Conservation (phyloP, 53 echinoderm and acorn worm genomes). For the Mesocentrotus franciscanus region DNA sequence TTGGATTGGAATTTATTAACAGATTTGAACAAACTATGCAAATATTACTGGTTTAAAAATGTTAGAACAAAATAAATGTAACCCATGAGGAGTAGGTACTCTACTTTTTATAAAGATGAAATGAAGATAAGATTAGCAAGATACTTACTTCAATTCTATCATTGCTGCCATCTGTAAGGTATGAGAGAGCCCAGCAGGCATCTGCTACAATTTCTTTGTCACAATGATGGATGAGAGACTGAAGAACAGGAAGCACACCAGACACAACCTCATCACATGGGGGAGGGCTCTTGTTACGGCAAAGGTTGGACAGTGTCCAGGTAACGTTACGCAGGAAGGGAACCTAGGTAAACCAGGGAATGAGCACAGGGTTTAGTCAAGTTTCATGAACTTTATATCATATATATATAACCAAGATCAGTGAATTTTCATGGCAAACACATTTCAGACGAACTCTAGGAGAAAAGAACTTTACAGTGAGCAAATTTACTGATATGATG, state of each 20-base stretch:
- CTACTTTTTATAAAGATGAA: no score
- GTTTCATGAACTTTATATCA: not conserved
- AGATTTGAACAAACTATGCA: no score
- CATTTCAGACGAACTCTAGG: not conserved
- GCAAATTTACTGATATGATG: no score
- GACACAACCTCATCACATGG: conserved; percentile 83
- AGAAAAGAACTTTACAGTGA: no score
- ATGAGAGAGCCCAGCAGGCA: conserved; percentile 95
- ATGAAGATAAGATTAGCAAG: not conserved
- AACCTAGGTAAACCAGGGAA: conserved; percentile 50
- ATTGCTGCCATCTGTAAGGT: conserved; percentile 93
- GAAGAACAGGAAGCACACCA: conserved; percentile 82
- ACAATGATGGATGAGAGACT: conserved; percentile 85
- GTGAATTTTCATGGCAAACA: not conserved
- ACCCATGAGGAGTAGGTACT: no score
- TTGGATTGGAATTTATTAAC: no score
- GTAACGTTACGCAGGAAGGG: conserved; percentile 92
- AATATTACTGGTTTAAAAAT: no score
- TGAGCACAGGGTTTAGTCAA: not conserved
- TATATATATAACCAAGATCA: not conserved
- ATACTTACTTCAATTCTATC: conserved; percentile 87
- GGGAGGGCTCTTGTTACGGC: conserved; percentile 95
- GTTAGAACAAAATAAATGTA: no score
- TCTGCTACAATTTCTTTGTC: conserved; percentile 95
- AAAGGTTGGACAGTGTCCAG: conserved; percentile 94